Conservation (phyloP, 2,888 invertebrate genomes). For the Limnephilus marmoratus region DNA sequence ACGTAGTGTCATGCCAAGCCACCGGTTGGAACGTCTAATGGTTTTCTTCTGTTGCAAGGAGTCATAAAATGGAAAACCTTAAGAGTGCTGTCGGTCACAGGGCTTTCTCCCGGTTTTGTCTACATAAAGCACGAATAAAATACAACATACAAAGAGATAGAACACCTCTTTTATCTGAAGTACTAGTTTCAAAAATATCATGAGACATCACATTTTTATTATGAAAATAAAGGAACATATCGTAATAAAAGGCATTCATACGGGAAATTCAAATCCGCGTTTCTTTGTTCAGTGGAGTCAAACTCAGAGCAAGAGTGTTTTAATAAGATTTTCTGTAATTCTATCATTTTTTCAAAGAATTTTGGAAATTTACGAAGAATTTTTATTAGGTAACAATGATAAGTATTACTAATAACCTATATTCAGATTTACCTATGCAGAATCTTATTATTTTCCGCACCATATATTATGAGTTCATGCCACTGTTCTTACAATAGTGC, state of each 20-base stretch:
- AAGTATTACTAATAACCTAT: too few species aligned
- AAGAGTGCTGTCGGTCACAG: constrained; percentile 38
- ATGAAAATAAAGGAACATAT: background rate
- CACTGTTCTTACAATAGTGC: too few species aligned
- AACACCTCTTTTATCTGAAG: background rate
- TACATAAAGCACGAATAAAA: constrained; percentile 14
- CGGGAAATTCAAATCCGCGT: background rate
- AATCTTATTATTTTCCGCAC: too few species aligned
- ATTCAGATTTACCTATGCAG: too few species aligned
- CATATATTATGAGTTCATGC: too few species aligned
- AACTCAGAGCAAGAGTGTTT: background rate
- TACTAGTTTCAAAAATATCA: background rate
- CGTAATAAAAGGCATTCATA: background rate
- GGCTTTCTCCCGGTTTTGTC: constrained; percentile 14
- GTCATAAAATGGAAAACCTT: constrained; percentile 57
- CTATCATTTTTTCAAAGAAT: too few species aligned
- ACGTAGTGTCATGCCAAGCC: constrained; percentile 60
- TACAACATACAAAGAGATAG: background rate
- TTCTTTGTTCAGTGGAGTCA: background rate
- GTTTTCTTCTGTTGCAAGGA: constrained; percentile 61
- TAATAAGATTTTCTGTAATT: background rate
- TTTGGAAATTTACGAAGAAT: too few species aligned
- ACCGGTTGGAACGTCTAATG: constrained; percentile 56
- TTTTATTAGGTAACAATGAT: too few species aligned
- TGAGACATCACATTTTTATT: constrained; percentile 2